phyloP scores from a whole-genome alignment of 2,888 invertebrate genomes.

The Pammene aurita region DNA sequence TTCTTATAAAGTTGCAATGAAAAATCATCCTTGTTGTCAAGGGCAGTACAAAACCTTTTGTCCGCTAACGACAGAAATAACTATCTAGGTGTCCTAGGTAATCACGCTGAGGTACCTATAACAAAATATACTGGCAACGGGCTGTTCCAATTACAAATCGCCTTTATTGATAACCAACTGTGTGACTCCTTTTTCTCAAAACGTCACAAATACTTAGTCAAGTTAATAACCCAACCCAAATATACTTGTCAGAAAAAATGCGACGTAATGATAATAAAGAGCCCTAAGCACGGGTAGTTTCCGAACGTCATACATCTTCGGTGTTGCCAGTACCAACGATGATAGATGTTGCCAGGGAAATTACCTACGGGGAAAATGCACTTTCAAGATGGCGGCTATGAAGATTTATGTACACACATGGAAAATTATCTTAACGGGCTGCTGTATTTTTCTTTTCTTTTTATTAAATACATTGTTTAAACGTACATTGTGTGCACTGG shows the following conservation, averaged over 20 bases:
- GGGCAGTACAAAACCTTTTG: too few species aligned
- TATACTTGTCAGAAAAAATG: constrained; percentile 26
- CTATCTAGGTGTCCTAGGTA: too few species aligned
- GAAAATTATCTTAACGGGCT: constrained; percentile 51
- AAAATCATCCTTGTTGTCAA: too few species aligned
- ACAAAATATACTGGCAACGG: too few species aligned
- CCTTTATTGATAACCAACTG: too few species aligned
- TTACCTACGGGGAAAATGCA: constrained; percentile 59
- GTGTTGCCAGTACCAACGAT: constrained; percentile 55
- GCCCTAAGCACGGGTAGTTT: constrained; percentile 37
- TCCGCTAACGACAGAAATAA: too few species aligned
- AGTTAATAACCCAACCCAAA: constrained; percentile 1
- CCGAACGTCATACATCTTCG: constrained; percentile 47
- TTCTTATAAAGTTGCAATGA: too few species aligned
- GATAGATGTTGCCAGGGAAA: constrained; percentile 59
- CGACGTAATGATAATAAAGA: constrained; percentile 39
- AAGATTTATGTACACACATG: constrained; percentile 54
- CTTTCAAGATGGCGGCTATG: constrained; percentile 56
- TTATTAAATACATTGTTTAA: background rate
- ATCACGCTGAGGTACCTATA: too few species aligned
- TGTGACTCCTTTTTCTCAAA: too few species aligned
- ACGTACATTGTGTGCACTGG: background rate
- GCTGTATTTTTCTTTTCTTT: constrained; percentile 12
- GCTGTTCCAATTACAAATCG: too few species aligned
- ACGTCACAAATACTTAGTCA: background rate